These are phyloP conservation scores for Carposina sasakii DNA, from an alignment of 1,140 invertebrate species.

Conservation along the genomic window DNA sequence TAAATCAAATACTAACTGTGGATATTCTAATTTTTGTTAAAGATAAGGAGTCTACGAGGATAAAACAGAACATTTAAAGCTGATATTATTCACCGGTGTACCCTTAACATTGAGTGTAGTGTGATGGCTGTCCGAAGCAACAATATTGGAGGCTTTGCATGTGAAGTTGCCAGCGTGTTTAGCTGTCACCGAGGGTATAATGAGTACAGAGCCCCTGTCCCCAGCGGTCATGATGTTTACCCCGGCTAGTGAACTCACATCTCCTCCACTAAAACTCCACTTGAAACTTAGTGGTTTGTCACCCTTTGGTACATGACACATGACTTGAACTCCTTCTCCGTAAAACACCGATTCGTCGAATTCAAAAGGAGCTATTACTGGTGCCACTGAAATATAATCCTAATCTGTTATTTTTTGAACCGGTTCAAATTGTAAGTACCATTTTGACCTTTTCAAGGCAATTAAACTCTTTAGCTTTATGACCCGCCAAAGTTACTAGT, in stretches of 20 bases:
- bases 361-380: conserved; percentile 62
- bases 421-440: too few species aligned
- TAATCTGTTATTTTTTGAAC: not conserved
- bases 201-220: conserved; percentile 71
- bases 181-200: conserved; percentile 74
- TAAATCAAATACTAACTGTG: conserved; percentile 13
- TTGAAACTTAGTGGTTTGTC: conserved; percentile 79
- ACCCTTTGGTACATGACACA: conserved; percentile 80
- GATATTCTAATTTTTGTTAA: not conserved
- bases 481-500: conserved; percentile 65
- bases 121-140: conserved; percentile 80
- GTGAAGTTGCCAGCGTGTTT: conserved; percentile 85
- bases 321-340: conserved; percentile 80
- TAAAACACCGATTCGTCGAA: conserved; percentile 69
- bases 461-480: conserved; percentile 28
- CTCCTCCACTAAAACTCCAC: conserved; percentile 76
- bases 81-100: conserved; percentile 43
- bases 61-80: conserved; percentile 47
- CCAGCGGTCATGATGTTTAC: conserved; percentile 75
- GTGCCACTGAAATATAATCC: conserved; percentile 59
- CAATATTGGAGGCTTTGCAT: conserved; percentile 83
- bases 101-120: conserved; percentile 75
- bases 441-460: too few species aligned
- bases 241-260: conserved; percentile 65
- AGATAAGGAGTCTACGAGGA: conserved; percentile 2